Conservation (phyloP, 2,113 vertebrate species). For the Prietella phreatophila region DNA sequence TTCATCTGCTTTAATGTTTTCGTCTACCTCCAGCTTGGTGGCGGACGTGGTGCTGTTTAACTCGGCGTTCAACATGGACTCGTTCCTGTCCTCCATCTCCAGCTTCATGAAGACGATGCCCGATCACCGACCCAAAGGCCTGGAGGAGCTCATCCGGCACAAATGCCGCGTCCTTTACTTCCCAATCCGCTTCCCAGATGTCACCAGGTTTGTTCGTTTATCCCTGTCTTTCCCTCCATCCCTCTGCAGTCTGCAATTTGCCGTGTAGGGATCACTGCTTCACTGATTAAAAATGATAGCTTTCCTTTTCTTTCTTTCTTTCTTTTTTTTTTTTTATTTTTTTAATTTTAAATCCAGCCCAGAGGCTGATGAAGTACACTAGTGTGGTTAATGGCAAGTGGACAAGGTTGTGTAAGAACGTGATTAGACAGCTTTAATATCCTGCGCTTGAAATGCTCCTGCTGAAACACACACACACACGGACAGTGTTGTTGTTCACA, state of each 20-base stretch:
- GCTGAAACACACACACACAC: conserved; percentile 2
- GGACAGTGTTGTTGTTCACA: conserved; percentile 14
- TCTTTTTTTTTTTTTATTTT: conserved; percentile 40
- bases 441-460: conserved; percentile 34
- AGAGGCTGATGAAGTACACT: conserved; percentile 56
- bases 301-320: conserved; percentile 41
- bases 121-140: conserved; percentile 85
- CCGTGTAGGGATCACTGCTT: conserved; percentile 53
- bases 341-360: conserved; percentile 52
- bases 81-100: conserved; percentile 84
- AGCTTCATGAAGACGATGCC: conserved; percentile 91
- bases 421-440: conserved; percentile 57
- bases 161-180: conserved; percentile 89
- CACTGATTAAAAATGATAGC: conserved; percentile 57
- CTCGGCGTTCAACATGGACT: conserved; percentile 89
- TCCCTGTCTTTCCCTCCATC: neutral
- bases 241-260: conserved; percentile 35
- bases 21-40: conserved; percentile 77
- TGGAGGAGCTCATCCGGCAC: conserved; percentile 83
- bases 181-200: conserved; percentile 85
- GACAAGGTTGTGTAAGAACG: conserved; percentile 54
- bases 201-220: conserved; percentile 80
- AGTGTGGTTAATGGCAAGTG: conserved; percentile 55
- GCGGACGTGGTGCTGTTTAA: conserved; percentile 88
- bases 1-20: neutral